phyloP scores from a whole-genome alignment of 1,140 invertebrate species.

The Eriocheir sinensis region DNA sequence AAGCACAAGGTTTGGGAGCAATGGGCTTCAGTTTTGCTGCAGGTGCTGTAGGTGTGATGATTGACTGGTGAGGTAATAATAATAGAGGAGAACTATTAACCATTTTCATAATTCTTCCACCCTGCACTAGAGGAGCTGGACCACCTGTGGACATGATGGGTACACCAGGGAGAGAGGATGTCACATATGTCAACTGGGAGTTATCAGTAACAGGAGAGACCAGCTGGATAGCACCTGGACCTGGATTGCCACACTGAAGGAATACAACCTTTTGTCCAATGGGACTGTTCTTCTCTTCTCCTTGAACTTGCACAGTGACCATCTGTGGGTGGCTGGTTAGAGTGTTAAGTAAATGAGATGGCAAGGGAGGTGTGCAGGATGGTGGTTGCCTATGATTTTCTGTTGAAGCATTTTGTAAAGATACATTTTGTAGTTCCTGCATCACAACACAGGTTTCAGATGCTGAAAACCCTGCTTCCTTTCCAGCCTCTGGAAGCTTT shows the following conservation, averaged over 20 bases:
- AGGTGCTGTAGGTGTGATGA: conserved; percentile 40
- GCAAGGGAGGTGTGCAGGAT: background rate
- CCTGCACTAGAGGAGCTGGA: conserved; percentile 64
- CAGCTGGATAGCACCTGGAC: conserved; percentile 63
- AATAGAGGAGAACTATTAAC: conserved; percentile 64
- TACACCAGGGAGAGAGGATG: conserved; percentile 65
- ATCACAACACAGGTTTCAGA: conserved; percentile 66
- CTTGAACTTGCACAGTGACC: conserved; percentile 62
- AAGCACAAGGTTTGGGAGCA: conserved; percentile 71
- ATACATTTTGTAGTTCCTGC: conserved; percentile 55
- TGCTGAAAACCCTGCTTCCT: conserved; percentile 45
- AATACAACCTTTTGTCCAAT: conserved; percentile 64
- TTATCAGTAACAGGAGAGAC: conserved; percentile 60
- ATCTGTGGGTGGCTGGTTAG: conserved; percentile 49
- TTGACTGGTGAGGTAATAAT: conserved; percentile 50
- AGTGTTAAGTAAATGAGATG: conserved; percentile 19
- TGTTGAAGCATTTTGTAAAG: conserved; percentile 34
- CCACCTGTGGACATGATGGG: conserved; percentile 73
- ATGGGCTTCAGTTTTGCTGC: conserved; percentile 65
- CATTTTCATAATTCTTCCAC: conserved; percentile 63
- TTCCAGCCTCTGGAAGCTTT: conserved; percentile 33
- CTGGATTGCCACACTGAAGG: conserved; percentile 69
- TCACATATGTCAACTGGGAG: conserved; percentile 67
- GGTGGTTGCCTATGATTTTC: conserved; percentile 15
- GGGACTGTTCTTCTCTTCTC: conserved; percentile 37